A percentile compares a stretch with the other conserved stretches of the same genome.
Evolutionary conservation across 1,140 invertebrate species (phyloP).

Genomic region (Bombus superbus): DNA sequence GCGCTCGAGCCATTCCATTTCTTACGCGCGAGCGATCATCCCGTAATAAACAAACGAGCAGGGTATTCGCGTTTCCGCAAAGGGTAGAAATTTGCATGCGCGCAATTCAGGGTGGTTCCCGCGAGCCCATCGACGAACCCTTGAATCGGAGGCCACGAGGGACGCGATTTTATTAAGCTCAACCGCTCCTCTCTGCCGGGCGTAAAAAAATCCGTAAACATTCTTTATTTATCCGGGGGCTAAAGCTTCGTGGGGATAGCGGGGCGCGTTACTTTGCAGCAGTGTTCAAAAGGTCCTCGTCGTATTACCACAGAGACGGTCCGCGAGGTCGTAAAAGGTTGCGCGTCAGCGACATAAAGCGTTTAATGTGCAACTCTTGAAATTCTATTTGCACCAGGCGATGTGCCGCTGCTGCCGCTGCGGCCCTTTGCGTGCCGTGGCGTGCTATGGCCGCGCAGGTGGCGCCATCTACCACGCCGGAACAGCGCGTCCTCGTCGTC

Average conservation of each 20-base stretch:
- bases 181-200: conserved; percentile 2
- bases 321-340: conserved; percentile 69
- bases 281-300: conserved; percentile 64
- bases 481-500: conserved; percentile 47
- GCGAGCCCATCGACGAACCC: conserved; percentile 26
- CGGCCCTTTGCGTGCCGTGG: conserved; percentile 48
- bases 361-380: conserved; percentile 70
- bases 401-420: conserved; percentile 37
- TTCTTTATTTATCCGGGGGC: conserved; percentile 50
- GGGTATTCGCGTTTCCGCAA: background rate
- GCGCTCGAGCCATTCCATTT: background rate
- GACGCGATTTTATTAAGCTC: conserved; percentile 36
- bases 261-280: conserved; percentile 55
- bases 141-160: conserved; percentile 7
- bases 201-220: conserved; percentile 45
- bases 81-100: background rate
- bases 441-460: conserved; percentile 51
- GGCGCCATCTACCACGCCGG: conserved; percentile 58
- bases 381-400: conserved; percentile 67
- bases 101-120: background rate
- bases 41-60: background rate
- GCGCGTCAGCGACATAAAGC: conserved; percentile 64
- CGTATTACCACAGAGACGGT: conserved; percentile 68
- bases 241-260: conserved; percentile 32
- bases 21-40: background rate